phyloP scores from a whole-genome alignment of 2,113 vertebrate species.

The Hippocampus barbouri region DNA sequence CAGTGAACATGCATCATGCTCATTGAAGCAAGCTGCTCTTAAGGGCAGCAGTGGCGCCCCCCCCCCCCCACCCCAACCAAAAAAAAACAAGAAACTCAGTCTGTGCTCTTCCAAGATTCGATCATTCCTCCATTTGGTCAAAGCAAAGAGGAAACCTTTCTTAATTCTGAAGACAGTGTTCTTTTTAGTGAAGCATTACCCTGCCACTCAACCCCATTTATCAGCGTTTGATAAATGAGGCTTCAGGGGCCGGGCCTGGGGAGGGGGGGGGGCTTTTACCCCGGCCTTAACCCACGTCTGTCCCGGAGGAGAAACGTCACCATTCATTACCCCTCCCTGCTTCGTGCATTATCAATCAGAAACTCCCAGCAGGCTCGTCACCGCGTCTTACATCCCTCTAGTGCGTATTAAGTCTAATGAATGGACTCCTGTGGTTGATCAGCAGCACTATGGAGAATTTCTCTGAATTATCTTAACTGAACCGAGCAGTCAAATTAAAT shows the following conservation, averaged over 20 bases:
- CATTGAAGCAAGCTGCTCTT: neutral
- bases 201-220: conserved; percentile 62
- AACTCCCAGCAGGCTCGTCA: conserved; percentile 22
- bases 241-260: conserved; percentile 46
- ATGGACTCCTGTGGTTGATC: neutral
- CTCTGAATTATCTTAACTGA: neutral
- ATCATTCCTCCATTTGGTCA: conserved; percentile 21
- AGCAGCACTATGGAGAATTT: neutral
- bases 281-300: conserved; percentile 32
- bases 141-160: conserved; percentile 59
- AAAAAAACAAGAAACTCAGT: neutral
- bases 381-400: conserved; percentile 10
- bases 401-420: conserved; percentile 4
- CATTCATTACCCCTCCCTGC: conserved; percentile 59
- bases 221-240: conserved; percentile 64
- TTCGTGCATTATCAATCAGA: conserved; percentile 65
- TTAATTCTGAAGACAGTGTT: conserved; percentile 43
- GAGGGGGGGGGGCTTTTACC: conserved; percentile 39
- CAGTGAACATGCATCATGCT: neutral
- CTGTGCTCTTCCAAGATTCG: conserved; percentile 18
- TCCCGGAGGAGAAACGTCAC: conserved; percentile 39
- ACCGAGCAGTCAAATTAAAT: too few species aligned
- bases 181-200: conserved; percentile 55
- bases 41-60: neutral
- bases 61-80: neutral